Percentiles rank a stretch among this genome's conserved stretches.
These are phyloP conservation scores for Pituophis catenifer DNA, from an alignment of 2,113 vertebrate species.

Conservation along the genomic window DNA sequence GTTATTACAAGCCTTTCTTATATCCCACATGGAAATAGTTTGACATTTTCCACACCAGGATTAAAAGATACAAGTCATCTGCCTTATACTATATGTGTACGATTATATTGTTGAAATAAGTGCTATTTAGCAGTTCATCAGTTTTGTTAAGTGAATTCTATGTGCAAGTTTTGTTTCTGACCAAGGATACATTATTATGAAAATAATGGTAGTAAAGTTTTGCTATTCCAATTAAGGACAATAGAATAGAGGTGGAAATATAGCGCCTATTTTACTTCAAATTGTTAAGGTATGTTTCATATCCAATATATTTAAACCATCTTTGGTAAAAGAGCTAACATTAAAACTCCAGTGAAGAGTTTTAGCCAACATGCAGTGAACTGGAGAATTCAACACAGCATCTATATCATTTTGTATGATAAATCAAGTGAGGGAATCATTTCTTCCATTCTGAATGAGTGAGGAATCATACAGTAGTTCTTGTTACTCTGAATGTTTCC, in stretches of 20 bases:
- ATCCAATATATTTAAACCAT: conserved; percentile 26
- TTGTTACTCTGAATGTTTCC: background rate
- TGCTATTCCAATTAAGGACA: conserved; percentile 17
- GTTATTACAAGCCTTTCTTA: background rate
- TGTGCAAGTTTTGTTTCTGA: background rate
- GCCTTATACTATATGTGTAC: conserved; percentile 11
- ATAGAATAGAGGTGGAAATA: background rate
- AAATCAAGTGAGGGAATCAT: background rate
- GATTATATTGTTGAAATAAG: background rate
- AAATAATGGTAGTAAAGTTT: background rate
- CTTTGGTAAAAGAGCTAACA: conserved; percentile 6
- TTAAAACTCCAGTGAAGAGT: conserved; percentile 4
- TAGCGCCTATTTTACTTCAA: background rate
- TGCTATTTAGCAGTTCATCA: conserved; percentile 9
- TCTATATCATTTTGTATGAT: background rate
- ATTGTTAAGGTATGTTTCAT: conserved; percentile 30
- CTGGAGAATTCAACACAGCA: background rate
- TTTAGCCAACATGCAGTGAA: background rate
- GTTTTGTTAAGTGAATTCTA: conserved; percentile 17
- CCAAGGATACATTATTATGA: background rate
- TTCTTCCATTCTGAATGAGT: background rate
- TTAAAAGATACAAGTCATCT: conserved; percentile 4
- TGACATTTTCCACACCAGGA: conserved; percentile 20
- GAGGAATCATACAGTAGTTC: background rate
- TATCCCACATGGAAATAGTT: background rate